phyloP scores from a whole-genome alignment of 2,888 invertebrate genomes.

The Podabrus alpinus region DNA sequence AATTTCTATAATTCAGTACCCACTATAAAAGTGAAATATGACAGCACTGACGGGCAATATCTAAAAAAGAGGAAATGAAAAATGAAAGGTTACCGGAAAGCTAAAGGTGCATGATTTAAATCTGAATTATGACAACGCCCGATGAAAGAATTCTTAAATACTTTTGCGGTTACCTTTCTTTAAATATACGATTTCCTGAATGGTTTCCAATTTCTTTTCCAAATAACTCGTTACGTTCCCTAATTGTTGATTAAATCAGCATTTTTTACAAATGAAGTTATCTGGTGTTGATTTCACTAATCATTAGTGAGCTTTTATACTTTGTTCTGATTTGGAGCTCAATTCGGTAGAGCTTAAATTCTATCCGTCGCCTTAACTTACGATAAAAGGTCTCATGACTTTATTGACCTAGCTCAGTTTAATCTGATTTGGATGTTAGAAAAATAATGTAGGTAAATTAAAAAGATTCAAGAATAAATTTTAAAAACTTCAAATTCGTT shows the following conservation, averaged over 20 bases:
- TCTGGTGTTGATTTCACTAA: neutral
- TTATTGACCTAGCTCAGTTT: neutral
- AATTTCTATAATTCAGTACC: neutral
- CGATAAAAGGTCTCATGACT: neutral
- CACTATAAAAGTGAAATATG: slow-evolving; percentile 2
- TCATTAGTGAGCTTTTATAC: neutral
- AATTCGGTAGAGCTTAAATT: neutral
- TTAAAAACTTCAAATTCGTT: neutral
- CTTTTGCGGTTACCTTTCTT: neutral
- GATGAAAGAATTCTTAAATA: neutral
- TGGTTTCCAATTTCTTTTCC: neutral
- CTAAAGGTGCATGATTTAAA: slow-evolving; percentile 12
- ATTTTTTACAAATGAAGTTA: neutral
- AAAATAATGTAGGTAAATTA: neutral
- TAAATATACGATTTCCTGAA: neutral
- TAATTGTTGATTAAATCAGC: neutral
- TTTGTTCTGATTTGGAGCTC: neutral
- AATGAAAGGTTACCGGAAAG: slow-evolving; percentile 16
- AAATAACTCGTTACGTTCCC: neutral
- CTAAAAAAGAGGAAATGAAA: slow-evolving; percentile 1
- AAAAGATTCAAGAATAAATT: neutral
- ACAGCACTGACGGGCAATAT: neutral
- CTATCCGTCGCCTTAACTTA: neutral
- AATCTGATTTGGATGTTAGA: neutral
- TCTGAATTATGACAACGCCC: neutral